A percentile compares a stretch with the other conserved stretches of the same genome.
These are phyloP conservation scores for Colletes gigas DNA, from an alignment of 1,140 invertebrate species.

Conservation along the genomic window DNA sequence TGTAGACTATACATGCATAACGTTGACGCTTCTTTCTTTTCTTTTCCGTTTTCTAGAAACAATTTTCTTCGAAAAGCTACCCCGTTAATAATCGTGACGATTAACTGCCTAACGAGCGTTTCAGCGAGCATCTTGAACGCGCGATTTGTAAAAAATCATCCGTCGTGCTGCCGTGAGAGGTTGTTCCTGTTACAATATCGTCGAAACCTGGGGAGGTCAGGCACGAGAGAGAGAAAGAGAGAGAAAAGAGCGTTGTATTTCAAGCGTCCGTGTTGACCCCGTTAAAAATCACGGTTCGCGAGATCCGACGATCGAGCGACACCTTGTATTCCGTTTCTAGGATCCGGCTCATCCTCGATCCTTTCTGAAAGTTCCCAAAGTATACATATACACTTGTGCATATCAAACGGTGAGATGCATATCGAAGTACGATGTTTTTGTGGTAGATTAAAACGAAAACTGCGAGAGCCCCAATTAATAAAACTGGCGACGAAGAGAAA, in stretches of 20 bases:
- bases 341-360: conserved; percentile 15
- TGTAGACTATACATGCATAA: not conserved
- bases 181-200: not conserved
- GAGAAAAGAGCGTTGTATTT: not conserved
- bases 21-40: not conserved
- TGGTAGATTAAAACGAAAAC: not conserved
- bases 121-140: conserved; percentile 11
- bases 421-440: conserved; percentile 4
- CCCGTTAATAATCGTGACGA: conserved; percentile 3
- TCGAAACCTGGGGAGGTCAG: too few relatives aligned
- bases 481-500: not conserved
- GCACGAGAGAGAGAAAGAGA: too few relatives aligned
- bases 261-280: too few relatives aligned
- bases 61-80: not conserved
- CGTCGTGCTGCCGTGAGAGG: not conserved
- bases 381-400: conserved; percentile 9
- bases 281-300: not conserved
- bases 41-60: not conserved
- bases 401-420: conserved; percentile 24
- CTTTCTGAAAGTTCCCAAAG: not conserved
- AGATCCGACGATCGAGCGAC: not conserved
- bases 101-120: conserved; percentile 21
- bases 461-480: not conserved
- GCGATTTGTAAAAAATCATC: not conserved
- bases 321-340: conserved; percentile 9